These are phyloP conservation scores for Lepus oiostolus DNA, from an alignment of 2,797 vertebrate species.

Conservation along the genomic window DNA sequence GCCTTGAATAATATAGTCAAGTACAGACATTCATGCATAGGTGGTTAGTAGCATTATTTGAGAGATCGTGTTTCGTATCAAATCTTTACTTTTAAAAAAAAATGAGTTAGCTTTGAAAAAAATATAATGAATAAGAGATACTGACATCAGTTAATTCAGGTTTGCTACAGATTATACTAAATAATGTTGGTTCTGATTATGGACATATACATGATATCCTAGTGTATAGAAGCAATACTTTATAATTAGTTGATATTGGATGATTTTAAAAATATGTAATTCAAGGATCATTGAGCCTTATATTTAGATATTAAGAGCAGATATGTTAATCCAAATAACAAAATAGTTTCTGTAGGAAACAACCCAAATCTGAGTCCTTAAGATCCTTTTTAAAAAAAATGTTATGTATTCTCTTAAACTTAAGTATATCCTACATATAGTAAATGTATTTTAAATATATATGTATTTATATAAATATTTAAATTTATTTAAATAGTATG, in stretches of 20 bases:
- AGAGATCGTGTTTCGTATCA: neutral
- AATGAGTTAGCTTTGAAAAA: slow-evolving; percentile 11
- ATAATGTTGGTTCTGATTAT: neutral
- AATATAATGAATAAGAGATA: neutral
- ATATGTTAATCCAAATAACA: neutral
- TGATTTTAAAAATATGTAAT: neutral
- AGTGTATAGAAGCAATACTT: neutral
- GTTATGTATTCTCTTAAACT: neutral
- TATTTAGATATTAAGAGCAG: neutral
- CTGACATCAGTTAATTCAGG: neutral
- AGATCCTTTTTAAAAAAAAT: neutral
- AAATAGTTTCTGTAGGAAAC: neutral
- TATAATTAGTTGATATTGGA: neutral
- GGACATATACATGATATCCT: neutral
- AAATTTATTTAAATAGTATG: neutral
- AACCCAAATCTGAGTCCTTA: neutral
- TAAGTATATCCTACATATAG: neutral
- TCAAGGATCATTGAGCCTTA: neutral
- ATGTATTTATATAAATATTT: neutral
- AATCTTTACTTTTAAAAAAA: neutral
- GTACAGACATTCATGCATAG: neutral
- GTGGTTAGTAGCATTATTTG: slow-evolving; percentile 6
- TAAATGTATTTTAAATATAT: neutral
- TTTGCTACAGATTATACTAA: neutral
- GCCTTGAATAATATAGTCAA: neutral